Evolutionary conservation across 2,113 vertebrate species (phyloP), one percentile per base, ranked within the genome.

Genomic region (Trochalopteron elliotii): DNA sequence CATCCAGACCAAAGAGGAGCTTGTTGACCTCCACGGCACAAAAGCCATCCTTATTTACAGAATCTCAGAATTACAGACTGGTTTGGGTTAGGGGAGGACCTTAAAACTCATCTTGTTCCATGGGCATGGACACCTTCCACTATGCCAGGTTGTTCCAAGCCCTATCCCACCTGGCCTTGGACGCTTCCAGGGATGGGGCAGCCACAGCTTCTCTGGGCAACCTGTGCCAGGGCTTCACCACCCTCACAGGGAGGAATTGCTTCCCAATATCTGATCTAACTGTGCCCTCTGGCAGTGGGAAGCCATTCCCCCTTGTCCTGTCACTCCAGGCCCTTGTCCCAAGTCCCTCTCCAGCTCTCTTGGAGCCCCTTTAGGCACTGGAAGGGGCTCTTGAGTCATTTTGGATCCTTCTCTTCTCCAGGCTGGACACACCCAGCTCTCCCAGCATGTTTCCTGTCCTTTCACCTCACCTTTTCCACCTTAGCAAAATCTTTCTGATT

Each of bases 151-250:
- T 55, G 17, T 39, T 89, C 55, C 40, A 47, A 55, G 24, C 8
- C 20, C 20, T 0, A 1, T 67, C 23, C 44, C 59, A 0, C 8
- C 19, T 52, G 52, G 5, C 23, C 37, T 44, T 20, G 33, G 27
- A 21, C 12, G 33, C 33, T 52, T 5, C 11, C 10, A 44, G 52
- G 33, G 15, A 39, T n/a, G 53, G 45, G 13, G 5, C 23, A 60
- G 0, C 53, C 16, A 53, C n/a, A 89, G 16, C 9, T 39, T 0
- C 61, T 68, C 39, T 52, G 44, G 59, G 3, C 22, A 72, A 0
- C 14, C 21, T 59, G 10, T 39, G 23, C 20, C 11, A 75, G 45
- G 39, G n/a, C 25, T 55, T 82, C 9, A 0, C 9, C 24, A 15
- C 3, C 19, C 45, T 61, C 30, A 68, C 20, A 61, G 39, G 9